Conservation (phyloP, 2,113 vertebrate genomes). For the Ursus arctos region DNA sequence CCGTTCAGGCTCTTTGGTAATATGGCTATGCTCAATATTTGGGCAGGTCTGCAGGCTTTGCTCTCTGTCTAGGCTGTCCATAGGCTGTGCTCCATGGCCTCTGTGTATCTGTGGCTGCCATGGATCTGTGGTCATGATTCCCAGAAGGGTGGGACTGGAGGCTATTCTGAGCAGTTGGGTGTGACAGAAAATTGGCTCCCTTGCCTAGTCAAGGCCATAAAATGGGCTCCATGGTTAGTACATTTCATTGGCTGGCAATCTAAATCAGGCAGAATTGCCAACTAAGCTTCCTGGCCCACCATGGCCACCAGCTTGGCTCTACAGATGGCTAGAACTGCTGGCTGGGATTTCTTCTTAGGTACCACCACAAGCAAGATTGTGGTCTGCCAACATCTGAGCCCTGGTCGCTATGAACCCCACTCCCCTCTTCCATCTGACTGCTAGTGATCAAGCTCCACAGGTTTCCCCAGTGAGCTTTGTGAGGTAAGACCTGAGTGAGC, state of each 20-base stretch:
- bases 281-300: background rate
- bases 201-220: background rate
- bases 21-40: background rate
- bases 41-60: background rate
- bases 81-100: background rate
- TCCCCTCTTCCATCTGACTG: background rate
- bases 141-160: background rate
- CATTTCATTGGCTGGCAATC: background rate
- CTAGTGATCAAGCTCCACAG: background rate
- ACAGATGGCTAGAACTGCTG: background rate
- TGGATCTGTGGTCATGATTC: background rate
- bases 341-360: background rate
- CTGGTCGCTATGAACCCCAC: background rate
- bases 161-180: background rate
- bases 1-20: background rate
- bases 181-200: background rate
- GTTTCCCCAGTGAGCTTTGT: background rate
- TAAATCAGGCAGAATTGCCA: background rate
- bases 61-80: background rate
- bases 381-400: background rate
- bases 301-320: background rate
- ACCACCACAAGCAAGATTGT: background rate
- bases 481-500: background rate
- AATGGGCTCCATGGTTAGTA: background rate
- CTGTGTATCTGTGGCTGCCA: background rate